phyloP scores from a whole-genome alignment of 2,888 invertebrate genomes.

The Rhingia rostrata region DNA sequence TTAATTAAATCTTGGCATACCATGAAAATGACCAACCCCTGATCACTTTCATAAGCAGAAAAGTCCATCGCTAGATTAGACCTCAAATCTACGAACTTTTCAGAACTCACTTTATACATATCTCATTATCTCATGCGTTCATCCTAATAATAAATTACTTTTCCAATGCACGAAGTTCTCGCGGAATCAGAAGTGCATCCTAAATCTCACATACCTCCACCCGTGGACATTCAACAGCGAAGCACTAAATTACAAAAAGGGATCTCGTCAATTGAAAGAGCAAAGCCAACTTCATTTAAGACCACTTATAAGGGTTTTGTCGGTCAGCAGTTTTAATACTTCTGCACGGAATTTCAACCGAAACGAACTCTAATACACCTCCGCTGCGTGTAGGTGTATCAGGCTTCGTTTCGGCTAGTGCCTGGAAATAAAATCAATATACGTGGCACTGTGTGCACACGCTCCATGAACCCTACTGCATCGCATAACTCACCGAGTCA shows the following conservation, averaged over 20 bases:
- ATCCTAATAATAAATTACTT: too few relatives aligned
- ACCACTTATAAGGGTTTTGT: conserved; percentile 1
- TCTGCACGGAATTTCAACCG: conserved; percentile 29
- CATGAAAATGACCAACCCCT: too few relatives aligned
- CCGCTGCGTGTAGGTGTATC: neutral
- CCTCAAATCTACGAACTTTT: too few relatives aligned
- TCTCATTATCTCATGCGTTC: too few relatives aligned
- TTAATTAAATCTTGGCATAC: too few relatives aligned
- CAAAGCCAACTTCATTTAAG: neutral
- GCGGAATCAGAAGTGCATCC: too few relatives aligned
- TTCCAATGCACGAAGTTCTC: too few relatives aligned
- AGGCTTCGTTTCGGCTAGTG: too few relatives aligned
- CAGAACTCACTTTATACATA: too few relatives aligned
- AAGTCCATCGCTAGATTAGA: too few relatives aligned
- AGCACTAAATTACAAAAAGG: neutral
- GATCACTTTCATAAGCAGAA: too few relatives aligned
- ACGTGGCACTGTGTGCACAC: conserved; percentile 1
- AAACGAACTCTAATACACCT: neutral
- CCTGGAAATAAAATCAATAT: conserved; percentile 35
- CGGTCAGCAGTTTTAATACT: conserved; percentile 55
- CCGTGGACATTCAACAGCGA: neutral
- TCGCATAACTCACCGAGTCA: conserved; percentile 30
- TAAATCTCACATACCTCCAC: neutral
- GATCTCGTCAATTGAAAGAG: conserved; percentile 5
- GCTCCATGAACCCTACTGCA: neutral